Evolutionary conservation across 1,140 invertebrate genomes (phyloP).

Genomic region (Lerema accius): DNA sequence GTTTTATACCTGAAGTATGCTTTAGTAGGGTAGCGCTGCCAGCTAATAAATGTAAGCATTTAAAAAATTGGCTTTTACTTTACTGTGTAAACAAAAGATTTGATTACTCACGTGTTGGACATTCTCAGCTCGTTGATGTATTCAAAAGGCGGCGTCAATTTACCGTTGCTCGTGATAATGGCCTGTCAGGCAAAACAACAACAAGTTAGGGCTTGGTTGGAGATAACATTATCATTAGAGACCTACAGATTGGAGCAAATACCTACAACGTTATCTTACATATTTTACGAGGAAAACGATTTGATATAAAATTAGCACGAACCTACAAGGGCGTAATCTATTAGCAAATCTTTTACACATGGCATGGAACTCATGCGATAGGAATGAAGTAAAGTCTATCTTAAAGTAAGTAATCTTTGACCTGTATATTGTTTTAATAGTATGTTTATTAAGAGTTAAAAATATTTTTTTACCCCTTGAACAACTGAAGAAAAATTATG

Average conservation of each 20-base stretch:
- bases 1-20: no score
- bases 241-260: background rate
- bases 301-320: background rate
- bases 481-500: constrained; percentile 91
- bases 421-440: no score
- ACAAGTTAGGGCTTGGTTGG: background rate
- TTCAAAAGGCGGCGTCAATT: constrained; percentile 95
- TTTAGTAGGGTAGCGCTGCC: no score
- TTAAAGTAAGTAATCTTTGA: no score
- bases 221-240: background rate
- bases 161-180: constrained; percentile 97
- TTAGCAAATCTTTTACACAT: no score
- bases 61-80: no score
- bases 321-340: no score
- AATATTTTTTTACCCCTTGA: constrained; percentile 89
- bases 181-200: constrained; percentile 40
- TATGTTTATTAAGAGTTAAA: background rate
- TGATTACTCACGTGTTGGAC: constrained; percentile 68
- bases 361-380: no score
- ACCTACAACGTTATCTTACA: background rate
- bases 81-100: background rate
- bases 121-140: constrained; percentile 96
- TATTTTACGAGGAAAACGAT: background rate
- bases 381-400: no score
- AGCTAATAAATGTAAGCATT: no score